Evolutionary conservation across 92 coral and sea anemone genomes (phyloP).

Genomic region (Parazoanthus atlanticus): DNA sequence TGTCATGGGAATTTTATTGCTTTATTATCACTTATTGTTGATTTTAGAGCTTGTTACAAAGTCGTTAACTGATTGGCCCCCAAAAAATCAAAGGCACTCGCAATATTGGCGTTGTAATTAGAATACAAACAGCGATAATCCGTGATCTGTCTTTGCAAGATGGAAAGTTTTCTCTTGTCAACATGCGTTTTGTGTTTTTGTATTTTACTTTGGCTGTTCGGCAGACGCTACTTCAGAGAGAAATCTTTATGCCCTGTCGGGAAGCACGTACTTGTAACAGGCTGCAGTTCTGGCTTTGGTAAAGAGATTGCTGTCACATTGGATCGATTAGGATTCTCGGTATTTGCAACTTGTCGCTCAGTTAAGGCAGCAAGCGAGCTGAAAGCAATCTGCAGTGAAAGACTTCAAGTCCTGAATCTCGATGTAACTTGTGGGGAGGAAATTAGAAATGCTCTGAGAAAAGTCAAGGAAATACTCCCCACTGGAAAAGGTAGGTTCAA

Average conservation of each 20-base stretch:
- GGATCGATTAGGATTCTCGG: slow-evolving; percentile 48
- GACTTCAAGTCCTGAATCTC: slow-evolving; percentile 37
- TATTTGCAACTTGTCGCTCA: slow-evolving; percentile 50
- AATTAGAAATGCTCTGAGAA: slow-evolving; percentile 30
- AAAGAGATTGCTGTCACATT: slow-evolving; percentile 35
- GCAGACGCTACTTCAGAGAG: slow-evolving; percentile 5
- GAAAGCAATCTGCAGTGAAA: slow-evolving; percentile 40
- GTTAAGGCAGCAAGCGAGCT: slow-evolving; percentile 26
- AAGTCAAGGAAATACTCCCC: slow-evolving; percentile 30
- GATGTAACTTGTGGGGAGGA: slow-evolving; percentile 45
- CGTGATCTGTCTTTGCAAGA: neutral
- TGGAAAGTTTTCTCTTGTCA: neutral
- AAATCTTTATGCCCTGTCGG: neutral
- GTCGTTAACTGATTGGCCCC: neutral
- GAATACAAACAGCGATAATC: neutral
- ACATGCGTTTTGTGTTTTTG: neutral
- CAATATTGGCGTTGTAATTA: neutral
- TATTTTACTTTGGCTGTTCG: neutral
- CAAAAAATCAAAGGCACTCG: neutral
- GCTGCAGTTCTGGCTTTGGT: slow-evolving; percentile 60
- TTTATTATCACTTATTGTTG: neutral
- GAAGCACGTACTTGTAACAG: slow-evolving; percentile 39
- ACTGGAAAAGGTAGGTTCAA: slow-evolving; percentile 27
- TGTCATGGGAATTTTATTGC: neutral
- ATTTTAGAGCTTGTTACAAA: neutral